A percentile compares a stretch with the other conserved stretches of the same genome.
Evolutionary conservation across 2,888 invertebrate species (phyloP).

Genomic region (Lasioglossum pauxillum): DNA sequence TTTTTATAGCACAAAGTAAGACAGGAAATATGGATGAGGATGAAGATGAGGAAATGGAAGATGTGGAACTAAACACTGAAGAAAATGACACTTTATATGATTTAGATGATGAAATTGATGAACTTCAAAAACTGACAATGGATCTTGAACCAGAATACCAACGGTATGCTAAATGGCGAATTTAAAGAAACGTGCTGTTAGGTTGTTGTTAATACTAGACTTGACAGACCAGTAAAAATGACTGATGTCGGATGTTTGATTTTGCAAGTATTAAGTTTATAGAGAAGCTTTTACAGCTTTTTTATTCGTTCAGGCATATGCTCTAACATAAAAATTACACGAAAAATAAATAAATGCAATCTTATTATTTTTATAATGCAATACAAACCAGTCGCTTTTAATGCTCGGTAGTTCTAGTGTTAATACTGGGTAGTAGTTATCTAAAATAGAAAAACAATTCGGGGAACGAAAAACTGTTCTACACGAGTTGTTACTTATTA

Average conservation of each 20-base stretch:
- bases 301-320: background rate
- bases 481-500: slow-evolving; percentile 26
- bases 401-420: slow-evolving; percentile 11
- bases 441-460: slow-evolving; percentile 23
- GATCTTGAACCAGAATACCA: slow-evolving; percentile 78
- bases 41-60: slow-evolving; percentile 28
- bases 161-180: slow-evolving; percentile 78
- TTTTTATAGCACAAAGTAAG: slow-evolving; percentile 62
- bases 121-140: slow-evolving; percentile 69
- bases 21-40: slow-evolving; percentile 29
- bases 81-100: slow-evolving; percentile 49
- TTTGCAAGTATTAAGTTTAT: background rate
- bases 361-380: background rate
- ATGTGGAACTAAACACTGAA: slow-evolving; percentile 44
- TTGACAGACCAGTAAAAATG: slow-evolving; percentile 8
- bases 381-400: slow-evolving; percentile 6
- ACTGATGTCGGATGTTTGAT: background rate
- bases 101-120: slow-evolving; percentile 67
- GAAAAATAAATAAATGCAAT: background rate
- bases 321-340: background rate
- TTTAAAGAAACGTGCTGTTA: slow-evolving; percentile 61
- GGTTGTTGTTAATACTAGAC: slow-evolving; percentile 7
- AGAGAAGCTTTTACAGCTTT: background rate
- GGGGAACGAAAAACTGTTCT: slow-evolving; percentile 15
- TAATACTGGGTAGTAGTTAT: slow-evolving; percentile 24